Evolutionary conservation across 30 jellyfish, hydroid and myxozoan species (phyloP).

Genomic region (Hydractinia symbiolongicarpus): DNA sequence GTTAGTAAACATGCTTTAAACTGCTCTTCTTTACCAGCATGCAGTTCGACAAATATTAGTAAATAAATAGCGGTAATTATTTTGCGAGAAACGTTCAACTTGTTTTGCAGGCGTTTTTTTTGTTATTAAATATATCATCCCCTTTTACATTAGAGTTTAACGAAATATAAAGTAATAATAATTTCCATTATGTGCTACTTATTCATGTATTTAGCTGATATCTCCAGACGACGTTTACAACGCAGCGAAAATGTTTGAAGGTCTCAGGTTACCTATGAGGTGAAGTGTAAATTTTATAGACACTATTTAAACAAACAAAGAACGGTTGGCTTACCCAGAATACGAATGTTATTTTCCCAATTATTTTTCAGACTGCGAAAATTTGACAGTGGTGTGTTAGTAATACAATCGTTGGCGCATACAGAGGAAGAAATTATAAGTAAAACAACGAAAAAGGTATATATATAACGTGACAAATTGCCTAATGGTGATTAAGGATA

Average conservation of each 20-base stretch:
- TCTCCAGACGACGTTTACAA: constrained; percentile 6
- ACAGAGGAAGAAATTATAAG: constrained; percentile 64
- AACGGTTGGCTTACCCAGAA: neutral
- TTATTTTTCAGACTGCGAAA: constrained; percentile 49
- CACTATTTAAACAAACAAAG: neutral
- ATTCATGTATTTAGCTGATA: neutral
- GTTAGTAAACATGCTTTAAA: constrained; percentile 8
- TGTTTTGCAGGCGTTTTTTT: too few relatives aligned
- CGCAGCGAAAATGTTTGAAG: neutral
- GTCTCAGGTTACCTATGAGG: neutral
- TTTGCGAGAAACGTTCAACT: neutral
- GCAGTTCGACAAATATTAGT: neutral
- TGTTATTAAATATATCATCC: too few relatives aligned
- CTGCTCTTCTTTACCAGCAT: neutral
- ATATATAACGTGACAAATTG: neutral
- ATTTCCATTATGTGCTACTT: too few relatives aligned
- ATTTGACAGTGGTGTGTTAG: constrained; percentile 93
- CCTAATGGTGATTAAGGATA: neutral
- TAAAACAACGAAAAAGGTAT: constrained; percentile 59
- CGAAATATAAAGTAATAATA: too few relatives aligned
- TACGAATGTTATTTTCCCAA: neutral
- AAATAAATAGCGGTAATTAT: neutral
- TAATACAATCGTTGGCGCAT: constrained; percentile 63
- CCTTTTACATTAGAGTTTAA: too few relatives aligned
- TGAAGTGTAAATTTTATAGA: neutral